Evolutionary conservation across 2,113 vertebrate species (phyloP).

Genomic region (Oenanthe melanoleuca): DNA sequence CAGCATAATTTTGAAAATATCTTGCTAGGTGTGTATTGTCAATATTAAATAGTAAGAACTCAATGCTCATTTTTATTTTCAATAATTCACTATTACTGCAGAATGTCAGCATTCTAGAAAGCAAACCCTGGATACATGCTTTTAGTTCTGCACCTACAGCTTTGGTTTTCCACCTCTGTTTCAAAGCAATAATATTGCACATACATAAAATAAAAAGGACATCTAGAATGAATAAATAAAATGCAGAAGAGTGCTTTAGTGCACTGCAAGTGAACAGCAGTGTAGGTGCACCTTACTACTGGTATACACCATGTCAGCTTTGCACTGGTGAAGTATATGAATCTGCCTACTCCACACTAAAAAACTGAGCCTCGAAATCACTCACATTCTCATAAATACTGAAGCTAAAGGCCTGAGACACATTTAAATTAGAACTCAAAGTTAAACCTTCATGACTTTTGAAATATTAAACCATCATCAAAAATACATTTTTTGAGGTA

Average conservation of each 20-base stretch:
- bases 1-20: neutral
- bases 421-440: slow-evolving; percentile 38
- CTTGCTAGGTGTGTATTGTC: neutral
- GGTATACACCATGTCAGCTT: neutral
- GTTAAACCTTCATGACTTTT: slow-evolving; percentile 62
- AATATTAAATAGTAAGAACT: neutral
- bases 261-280: neutral
- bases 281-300: neutral
- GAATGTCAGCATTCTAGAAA: neutral
- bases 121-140: neutral
- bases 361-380: slow-evolving; percentile 12
- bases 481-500: slow-evolving; percentile 57
- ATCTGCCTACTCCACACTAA: neutral
- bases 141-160: slow-evolving; percentile 1
- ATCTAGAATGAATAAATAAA: slow-evolving; percentile 18
- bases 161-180: neutral
- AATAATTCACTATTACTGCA: neutral
- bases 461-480: slow-evolving; percentile 71
- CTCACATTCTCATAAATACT: slow-evolving; percentile 62
- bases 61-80: neutral
- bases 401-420: slow-evolving; percentile 16
- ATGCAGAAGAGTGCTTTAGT: neutral
- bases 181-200: neutral
- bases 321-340: neutral
- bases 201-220: neutral